phyloP scores from a whole-genome alignment of 1,140 invertebrate genomes.

The Drosophila triauraria region DNA sequence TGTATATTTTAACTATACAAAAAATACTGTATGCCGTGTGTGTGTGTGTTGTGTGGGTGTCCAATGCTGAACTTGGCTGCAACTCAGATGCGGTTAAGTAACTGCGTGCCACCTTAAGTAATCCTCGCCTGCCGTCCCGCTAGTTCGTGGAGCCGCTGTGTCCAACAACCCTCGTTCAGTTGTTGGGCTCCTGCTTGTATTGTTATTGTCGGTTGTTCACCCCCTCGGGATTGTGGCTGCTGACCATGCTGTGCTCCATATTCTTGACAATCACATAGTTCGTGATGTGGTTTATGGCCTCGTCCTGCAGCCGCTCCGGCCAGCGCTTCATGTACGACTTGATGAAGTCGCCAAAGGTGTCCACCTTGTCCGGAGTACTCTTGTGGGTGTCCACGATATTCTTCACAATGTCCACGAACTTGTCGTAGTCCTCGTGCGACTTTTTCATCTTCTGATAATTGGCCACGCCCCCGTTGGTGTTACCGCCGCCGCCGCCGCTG shows the following conservation, averaged over 20 bases:
- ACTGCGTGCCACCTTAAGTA: constrained; percentile 72
- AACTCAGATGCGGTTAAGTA: constrained; percentile 73
- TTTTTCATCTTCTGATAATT: constrained; percentile 84
- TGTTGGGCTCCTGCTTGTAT: constrained; percentile 83
- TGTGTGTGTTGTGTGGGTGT: constrained; percentile 8
- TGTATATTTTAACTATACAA: constrained; percentile 83
- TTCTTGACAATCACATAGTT: constrained; percentile 84
- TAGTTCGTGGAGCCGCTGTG: constrained; percentile 64
- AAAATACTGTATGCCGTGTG: constrained; percentile 78
- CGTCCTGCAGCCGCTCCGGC: constrained; percentile 81
- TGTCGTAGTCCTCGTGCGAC: constrained; percentile 82
- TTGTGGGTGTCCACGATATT: constrained; percentile 84
- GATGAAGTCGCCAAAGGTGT: constrained; percentile 80
- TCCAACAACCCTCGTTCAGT: constrained; percentile 74
- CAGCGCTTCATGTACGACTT: constrained; percentile 83
- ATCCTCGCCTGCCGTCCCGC: constrained; percentile 31
- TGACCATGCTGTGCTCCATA: constrained; percentile 82
- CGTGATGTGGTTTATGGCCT: constrained; percentile 83
- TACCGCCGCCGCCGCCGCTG: constrained; percentile 67
- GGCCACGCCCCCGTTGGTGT: constrained; percentile 76
- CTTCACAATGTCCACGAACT: constrained; percentile 83
- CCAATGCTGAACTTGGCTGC: constrained; percentile 48
- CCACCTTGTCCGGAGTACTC: constrained; percentile 78
- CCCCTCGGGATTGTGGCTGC: constrained; percentile 69
- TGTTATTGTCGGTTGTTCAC: constrained; percentile 79